These are phyloP conservation scores for Cromileptes altivelis DNA, from an alignment of 2,113 vertebrate species.

Conservation along the genomic window DNA sequence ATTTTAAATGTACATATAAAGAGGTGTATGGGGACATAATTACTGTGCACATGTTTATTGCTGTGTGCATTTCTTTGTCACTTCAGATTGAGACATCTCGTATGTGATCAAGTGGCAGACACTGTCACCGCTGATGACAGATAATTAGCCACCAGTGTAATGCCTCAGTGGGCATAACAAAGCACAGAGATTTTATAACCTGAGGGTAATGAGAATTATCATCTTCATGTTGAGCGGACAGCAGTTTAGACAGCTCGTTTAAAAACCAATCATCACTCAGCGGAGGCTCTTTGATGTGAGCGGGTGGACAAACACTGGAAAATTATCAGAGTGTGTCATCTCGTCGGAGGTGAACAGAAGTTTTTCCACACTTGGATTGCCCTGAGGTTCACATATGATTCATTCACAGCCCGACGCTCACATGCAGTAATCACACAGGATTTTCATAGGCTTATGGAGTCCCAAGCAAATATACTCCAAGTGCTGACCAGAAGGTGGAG, in stretches of 20 bases:
- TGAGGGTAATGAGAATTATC: slow-evolving; percentile 11
- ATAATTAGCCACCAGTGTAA: slow-evolving; percentile 34
- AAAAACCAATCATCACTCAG: slow-evolving; percentile 7
- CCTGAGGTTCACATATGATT: not conserved
- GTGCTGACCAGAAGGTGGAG: not conserved
- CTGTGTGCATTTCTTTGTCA: slow-evolving; percentile 5
- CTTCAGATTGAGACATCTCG: slow-evolving; percentile 4
- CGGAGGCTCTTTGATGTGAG: slow-evolving; percentile 3
- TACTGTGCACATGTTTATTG: not conserved
- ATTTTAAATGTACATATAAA: not conserved
- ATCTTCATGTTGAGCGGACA: not conserved
- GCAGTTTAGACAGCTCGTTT: slow-evolving; percentile 9
- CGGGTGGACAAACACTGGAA: not conserved
- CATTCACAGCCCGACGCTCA: not conserved
- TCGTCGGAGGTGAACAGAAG: not conserved
- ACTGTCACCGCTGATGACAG: slow-evolving; percentile 7
- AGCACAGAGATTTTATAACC: slow-evolving; percentile 2
- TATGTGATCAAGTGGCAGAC: slow-evolving; percentile 5
- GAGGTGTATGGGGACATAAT: not conserved
- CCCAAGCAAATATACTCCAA: not conserved
- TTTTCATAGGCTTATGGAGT: not conserved
- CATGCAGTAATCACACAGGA: not conserved
- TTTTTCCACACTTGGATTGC: not conserved
- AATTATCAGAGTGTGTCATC: not conserved
- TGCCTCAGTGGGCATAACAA: not conserved